These are phyloP conservation scores for Hypomecis punctinalis DNA, from an alignment of 2,888 invertebrate genomes.

Conservation along the genomic window DNA sequence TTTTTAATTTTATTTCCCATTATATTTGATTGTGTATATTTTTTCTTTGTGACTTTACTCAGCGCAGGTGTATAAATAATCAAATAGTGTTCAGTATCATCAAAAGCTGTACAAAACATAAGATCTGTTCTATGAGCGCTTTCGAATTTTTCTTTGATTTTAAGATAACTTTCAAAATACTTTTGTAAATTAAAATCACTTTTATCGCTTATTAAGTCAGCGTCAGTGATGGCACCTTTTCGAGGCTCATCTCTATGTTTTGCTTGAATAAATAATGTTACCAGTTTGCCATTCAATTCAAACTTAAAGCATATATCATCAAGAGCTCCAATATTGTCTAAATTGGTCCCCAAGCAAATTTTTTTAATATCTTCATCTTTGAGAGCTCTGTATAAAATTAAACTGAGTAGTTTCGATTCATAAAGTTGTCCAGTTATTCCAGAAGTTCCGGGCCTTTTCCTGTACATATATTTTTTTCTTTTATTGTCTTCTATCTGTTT, in stretches of 20 bases:
- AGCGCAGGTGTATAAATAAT: constrained; percentile 53
- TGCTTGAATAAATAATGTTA: constrained; percentile 50
- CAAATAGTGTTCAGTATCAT: constrained; percentile 48
- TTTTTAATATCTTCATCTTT: constrained; percentile 46
- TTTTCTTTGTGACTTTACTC: constrained; percentile 42
- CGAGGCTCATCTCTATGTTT: constrained; percentile 52
- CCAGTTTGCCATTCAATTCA: constrained; percentile 30
- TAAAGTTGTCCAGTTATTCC: constrained; percentile 41
- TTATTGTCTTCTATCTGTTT: not conserved
- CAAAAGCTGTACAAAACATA: constrained; percentile 48
- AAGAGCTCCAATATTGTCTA: constrained; percentile 53
- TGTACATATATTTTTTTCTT: constrained; percentile 13
- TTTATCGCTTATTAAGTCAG: constrained; percentile 42
- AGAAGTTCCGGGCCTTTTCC: constrained; percentile 36
- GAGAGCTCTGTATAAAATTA: constrained; percentile 49
- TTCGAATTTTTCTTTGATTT: constrained; percentile 49
- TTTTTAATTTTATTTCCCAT: constrained; percentile 43
- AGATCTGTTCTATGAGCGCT: constrained; percentile 36
- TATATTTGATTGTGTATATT: constrained; percentile 25
- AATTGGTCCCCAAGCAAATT: constrained; percentile 53
- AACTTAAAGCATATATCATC: constrained; percentile 55
- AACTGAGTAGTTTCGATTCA: constrained; percentile 50
- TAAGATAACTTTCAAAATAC: constrained; percentile 53
- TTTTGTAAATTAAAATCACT: constrained; percentile 48
- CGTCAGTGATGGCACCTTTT: constrained; percentile 47